Base-by-base conservation (phyloP, 2,113 vertebrate species). In the Piprites chloris region DNA sequence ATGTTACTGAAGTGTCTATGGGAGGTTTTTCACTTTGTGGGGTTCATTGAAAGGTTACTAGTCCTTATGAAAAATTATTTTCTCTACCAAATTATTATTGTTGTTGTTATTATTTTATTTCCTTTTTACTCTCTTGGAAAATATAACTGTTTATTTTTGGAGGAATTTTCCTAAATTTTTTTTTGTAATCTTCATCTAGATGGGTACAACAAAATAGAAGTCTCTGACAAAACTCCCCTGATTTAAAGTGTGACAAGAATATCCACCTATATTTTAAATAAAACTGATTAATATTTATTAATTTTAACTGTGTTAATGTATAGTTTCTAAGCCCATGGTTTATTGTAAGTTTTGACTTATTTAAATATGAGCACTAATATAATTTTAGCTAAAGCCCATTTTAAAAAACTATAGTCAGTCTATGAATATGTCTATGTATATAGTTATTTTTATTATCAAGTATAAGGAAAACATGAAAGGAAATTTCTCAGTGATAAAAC, bases 211-310 rank as follows among this genome's bases (percentile, higher is more conserved):
- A 72, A 68, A 11, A 13, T 49, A 39, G 20, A 72, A 75, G 12
- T 12, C 20, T 39, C 1, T 55, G 79, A 46, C 5, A 83, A 58
- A 68, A 62, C 3, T 55, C 5, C 20, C 9, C 22, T 59, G 19
- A 28, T 59, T 58, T 30, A 30, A 9, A 44, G 1, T 14, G 4
- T 0, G 0, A 30, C 16, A 47, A 61, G 76, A 77, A 81, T 12
- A 33, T 26, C 7, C 9, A 28, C 6, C 12, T 80, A 1, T 23
- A 14, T 66, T 56, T 86, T 66, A 66, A 77, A 65, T 37, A 26
- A 42, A 65, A 30, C 12, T 53, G 3, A 8, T 79, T 47, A 8
- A 41, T 27, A 46, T 58, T 6, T 33, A 30, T 65, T 30, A 39
- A 17, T 82, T 90, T 67, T 20, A n/a, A 44, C 37, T 85, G 2